phyloP scores from a whole-genome alignment of 2,797 vertebrate species.

The Gallinago solitaria region DNA sequence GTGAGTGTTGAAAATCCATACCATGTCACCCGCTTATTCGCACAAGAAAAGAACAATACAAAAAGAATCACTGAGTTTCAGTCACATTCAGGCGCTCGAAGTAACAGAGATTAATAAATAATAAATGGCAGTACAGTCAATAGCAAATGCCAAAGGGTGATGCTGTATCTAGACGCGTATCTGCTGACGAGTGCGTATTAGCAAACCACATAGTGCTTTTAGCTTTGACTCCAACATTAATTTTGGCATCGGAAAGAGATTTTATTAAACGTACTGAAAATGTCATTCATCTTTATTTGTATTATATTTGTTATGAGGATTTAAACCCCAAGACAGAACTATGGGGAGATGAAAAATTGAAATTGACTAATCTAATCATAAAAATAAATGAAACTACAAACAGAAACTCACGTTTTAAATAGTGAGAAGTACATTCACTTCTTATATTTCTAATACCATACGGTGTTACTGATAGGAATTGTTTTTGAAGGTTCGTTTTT shows the following conservation, averaged over 20 bases:
- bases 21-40: neutral
- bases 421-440: neutral
- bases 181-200: neutral
- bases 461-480: neutral
- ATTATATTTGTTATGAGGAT: neutral
- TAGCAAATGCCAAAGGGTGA: neutral
- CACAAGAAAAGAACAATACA: accelerated
- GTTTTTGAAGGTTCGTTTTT: neutral
- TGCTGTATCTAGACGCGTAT: neutral
- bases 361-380: neutral
- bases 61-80: neutral
- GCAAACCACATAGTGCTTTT: conserved; percentile 19
- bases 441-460: neutral
- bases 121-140: neutral
- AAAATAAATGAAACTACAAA: neutral
- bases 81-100: neutral
- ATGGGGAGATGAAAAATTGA: neutral
- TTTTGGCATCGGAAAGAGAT: neutral
- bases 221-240: neutral
- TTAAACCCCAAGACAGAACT: neutral
- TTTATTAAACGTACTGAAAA: conserved; percentile 21
- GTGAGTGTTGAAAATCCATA: neutral
- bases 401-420: neutral
- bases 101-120: conserved; percentile 9
- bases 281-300: neutral